Conservation (phyloP, 92 coral and sea anemone genomes). For the Plumapathes pennacea region DNA sequence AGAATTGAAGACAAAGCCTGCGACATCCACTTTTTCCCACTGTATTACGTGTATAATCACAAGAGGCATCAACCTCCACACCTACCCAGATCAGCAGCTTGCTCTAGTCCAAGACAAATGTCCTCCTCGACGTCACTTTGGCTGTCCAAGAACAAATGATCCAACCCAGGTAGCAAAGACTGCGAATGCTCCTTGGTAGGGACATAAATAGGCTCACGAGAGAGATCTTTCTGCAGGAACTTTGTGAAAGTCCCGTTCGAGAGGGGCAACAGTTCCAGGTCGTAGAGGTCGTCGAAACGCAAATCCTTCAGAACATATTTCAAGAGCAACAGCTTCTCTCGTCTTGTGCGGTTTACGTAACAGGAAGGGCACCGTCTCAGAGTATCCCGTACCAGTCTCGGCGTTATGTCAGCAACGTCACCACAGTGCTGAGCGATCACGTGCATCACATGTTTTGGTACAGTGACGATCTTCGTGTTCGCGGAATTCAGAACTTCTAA, state of each 20-base stretch:
- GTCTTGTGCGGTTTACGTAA: slow-evolving; percentile 18
- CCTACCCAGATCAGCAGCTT: slow-evolving; percentile 47
- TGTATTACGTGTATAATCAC: no score
- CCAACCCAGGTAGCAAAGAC: slow-evolving; percentile 66
- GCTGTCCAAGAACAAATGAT: slow-evolving; percentile 53
- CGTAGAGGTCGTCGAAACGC: slow-evolving; percentile 36
- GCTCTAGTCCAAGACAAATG: slow-evolving; percentile 13
- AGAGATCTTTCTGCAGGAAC: slow-evolving; percentile 20
- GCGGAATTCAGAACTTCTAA: slow-evolving; percentile 11
- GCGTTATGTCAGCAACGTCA: slow-evolving; percentile 36
- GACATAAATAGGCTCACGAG: slow-evolving; percentile 41
- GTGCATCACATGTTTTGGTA: slow-evolving; percentile 38
- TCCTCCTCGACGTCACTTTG: slow-evolving; percentile 24
- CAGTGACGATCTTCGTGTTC: slow-evolving; percentile 50
- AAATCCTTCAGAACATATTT: slow-evolving; percentile 56
- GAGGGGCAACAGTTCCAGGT: slow-evolving; percentile 68
- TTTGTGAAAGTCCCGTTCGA: slow-evolving; percentile 44
- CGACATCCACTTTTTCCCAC: no score
- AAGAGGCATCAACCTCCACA: no score
- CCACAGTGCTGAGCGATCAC: slow-evolving; percentile 10
- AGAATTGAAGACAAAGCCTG: no score
- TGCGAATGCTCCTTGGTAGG: slow-evolving; percentile 56
- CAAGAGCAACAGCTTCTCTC: slow-evolving; percentile 56
- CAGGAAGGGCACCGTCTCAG: slow-evolving; percentile 17
- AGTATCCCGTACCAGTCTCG: slow-evolving; percentile 38